These are phyloP conservation scores for Euthynnus affinis DNA, from an alignment of 2,797 vertebrate species.

Conservation along the genomic window DNA sequence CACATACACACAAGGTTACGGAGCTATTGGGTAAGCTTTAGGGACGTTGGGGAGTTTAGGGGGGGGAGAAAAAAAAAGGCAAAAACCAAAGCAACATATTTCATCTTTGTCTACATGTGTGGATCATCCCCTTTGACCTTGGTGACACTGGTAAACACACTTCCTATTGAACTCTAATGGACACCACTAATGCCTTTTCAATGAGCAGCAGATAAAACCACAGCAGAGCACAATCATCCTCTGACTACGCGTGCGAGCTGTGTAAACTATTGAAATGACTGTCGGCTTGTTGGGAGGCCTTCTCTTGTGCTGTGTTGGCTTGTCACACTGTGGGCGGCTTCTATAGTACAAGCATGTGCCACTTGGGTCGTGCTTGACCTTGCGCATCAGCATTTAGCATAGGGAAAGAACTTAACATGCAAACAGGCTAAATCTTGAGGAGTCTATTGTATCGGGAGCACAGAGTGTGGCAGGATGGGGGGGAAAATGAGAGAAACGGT, in stretches of 20 bases:
- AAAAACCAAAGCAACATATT: constrained; percentile 49
- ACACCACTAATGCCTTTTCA: constrained; percentile 59
- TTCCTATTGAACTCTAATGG: constrained; percentile 57
- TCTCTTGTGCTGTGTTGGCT: constrained; percentile 51
- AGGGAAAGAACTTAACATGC: constrained; percentile 69
- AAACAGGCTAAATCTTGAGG: constrained; percentile 71
- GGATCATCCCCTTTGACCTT: constrained; percentile 69
- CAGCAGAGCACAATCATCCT: constrained; percentile 42
- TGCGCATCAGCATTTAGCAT: constrained; percentile 68
- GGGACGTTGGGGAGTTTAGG: constrained; percentile 44
- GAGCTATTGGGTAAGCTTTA: constrained; percentile 55
- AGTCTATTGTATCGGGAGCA: constrained; percentile 74
- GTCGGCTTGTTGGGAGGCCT: constrained; percentile 45
- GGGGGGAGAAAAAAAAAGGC: background rate
- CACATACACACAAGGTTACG: constrained; percentile 67
- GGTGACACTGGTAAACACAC: constrained; percentile 61
- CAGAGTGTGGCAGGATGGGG: constrained; percentile 57
- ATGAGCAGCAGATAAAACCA: constrained; percentile 49
- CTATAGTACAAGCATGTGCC: constrained; percentile 58
- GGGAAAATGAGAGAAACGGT: constrained; percentile 57
- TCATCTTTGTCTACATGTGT: constrained; percentile 64
- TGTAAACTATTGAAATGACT: constrained; percentile 58
- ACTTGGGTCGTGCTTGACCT: constrained; percentile 74
- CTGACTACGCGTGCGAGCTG: constrained; percentile 37
- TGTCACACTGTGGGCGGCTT: constrained; percentile 56